A percentile compares a stretch with the other conserved stretches of the same genome.
Evolutionary conservation across 1,140 invertebrate genomes (phyloP).

Genomic region (Brachionus angularis): DNA sequence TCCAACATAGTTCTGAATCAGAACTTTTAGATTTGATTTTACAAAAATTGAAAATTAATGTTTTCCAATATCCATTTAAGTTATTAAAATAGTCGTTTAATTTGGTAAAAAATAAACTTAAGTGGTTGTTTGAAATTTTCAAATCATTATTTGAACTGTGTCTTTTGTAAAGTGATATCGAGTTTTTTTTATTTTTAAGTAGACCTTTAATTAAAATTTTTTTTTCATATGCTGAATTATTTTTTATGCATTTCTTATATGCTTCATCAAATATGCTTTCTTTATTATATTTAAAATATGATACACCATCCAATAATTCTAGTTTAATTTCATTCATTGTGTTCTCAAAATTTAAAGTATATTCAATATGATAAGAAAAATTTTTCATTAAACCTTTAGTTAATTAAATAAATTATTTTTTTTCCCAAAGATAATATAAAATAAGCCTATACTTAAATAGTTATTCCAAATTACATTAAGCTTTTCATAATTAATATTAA

Average conservation of each 20-base stretch:
- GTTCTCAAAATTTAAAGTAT: conserved; percentile 11
- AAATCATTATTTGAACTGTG: no score
- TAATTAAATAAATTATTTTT: background rate
- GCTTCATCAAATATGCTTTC: background rate
- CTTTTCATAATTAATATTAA: background rate
- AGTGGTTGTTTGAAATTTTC: no score
- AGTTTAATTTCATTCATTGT: conserved; percentile 24
- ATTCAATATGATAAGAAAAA: conserved; percentile 20
- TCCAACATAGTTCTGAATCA: background rate
- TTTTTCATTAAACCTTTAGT: background rate
- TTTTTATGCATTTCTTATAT: background rate
- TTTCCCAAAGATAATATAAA: background rate
- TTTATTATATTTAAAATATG: conserved; percentile 23
- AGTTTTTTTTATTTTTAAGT: background rate
- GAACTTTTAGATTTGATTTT: background rate
- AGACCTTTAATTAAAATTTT: background rate
- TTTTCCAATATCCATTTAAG: conserved; percentile 9
- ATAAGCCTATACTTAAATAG: background rate
- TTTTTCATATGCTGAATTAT: background rate
- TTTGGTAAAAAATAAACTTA: conserved; percentile 28
- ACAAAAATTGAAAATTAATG: background rate
- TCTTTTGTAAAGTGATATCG: conserved; percentile 14
- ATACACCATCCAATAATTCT: background rate
- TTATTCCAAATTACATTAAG: background rate
- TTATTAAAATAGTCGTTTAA: background rate